phyloP scores from a whole-genome alignment of 1,140 invertebrate genomes.

The Andricus grossulariae region DNA sequence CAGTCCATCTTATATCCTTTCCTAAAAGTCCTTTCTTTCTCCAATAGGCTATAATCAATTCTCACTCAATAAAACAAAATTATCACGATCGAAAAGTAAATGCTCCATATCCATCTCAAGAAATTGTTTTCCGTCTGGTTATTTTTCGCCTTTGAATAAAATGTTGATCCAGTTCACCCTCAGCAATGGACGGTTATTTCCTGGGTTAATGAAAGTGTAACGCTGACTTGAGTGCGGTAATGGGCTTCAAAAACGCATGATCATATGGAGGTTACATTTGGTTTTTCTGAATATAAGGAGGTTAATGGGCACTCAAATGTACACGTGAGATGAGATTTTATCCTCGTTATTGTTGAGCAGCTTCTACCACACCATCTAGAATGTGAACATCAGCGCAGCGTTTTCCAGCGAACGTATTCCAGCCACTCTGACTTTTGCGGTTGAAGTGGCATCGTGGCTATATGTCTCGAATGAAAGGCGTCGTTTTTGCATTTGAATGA shows the following conservation, averaged over 20 bases:
- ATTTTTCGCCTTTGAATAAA: too few species aligned
- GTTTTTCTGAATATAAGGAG: slow-evolving; percentile 2
- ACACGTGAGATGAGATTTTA: slow-evolving; percentile 25
- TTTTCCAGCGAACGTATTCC: neutral
- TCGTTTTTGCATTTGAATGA: slow-evolving; percentile 24
- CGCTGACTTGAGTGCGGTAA: neutral
- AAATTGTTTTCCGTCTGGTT: too few species aligned
- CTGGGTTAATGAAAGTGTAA: slow-evolving; percentile 1
- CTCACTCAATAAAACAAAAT: too few species aligned
- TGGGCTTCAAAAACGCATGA: slow-evolving; percentile 7
- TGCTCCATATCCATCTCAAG: too few species aligned
- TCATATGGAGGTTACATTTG: slow-evolving; percentile 2
- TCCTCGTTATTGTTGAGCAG: slow-evolving; percentile 22
- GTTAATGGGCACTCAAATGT: slow-evolving; percentile 26
- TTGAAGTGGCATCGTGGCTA: slow-evolving; percentile 3
- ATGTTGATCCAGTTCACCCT: too few species aligned
- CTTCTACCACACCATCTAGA: neutral
- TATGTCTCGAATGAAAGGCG: neutral
- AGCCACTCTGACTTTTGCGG: slow-evolving; percentile 17
- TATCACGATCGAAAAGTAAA: too few species aligned
- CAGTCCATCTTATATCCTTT: too few species aligned
- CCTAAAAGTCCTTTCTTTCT: too few species aligned
- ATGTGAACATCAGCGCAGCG: slow-evolving; percentile 24
- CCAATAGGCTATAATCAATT: too few species aligned
- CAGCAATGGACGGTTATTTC: neutral